phyloP scores from a whole-genome alignment of 2,113 vertebrate species.

The Cyprinodon tularosa region DNA sequence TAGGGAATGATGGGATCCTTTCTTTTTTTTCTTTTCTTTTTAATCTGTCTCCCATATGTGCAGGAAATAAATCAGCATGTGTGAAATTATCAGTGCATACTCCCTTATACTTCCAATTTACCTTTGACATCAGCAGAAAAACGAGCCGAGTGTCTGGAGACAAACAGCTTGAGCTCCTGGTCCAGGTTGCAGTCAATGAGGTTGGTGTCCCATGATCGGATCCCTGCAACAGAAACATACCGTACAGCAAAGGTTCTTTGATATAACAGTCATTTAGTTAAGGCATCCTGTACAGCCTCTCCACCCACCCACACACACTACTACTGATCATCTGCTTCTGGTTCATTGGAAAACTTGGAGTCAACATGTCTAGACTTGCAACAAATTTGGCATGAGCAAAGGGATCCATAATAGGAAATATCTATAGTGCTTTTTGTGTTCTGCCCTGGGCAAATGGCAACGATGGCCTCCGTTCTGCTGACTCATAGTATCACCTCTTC shows the following conservation, averaged over 20 bases:
- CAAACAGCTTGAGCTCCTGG: constrained; percentile 97
- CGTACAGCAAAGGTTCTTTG: background rate
- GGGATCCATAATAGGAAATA: constrained; percentile 72
- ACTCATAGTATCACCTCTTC: constrained; percentile 43
- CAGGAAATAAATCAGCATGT: background rate
- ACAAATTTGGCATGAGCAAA: constrained; percentile 35
- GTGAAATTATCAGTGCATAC: background rate
- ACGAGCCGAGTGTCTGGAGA: constrained; percentile 95
- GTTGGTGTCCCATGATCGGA: constrained; percentile 97
- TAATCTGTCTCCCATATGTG: constrained; percentile 6
- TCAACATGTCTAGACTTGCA: constrained; percentile 19
- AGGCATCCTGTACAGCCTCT: background rate
- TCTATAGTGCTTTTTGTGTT: constrained; percentile 54
- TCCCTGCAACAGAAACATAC: constrained; percentile 81
- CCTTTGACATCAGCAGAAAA: constrained; percentile 97
- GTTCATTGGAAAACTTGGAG: constrained; percentile 22
- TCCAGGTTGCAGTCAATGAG: constrained; percentile 96
- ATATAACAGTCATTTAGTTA: background rate
- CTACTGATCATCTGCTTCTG: constrained; percentile 6
- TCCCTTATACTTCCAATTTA: constrained; percentile 68
- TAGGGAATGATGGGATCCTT: background rate
- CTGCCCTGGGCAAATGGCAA: constrained; percentile 8
- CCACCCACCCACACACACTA: background rate
- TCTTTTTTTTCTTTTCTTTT: background rate
- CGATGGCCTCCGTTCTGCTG: constrained; percentile 35